Percentiles rank a stretch among this genome's conserved stretches.
Conservation (phyloP, 2,797 vertebrate genomes). For the Fistularia commersonii region DNA sequence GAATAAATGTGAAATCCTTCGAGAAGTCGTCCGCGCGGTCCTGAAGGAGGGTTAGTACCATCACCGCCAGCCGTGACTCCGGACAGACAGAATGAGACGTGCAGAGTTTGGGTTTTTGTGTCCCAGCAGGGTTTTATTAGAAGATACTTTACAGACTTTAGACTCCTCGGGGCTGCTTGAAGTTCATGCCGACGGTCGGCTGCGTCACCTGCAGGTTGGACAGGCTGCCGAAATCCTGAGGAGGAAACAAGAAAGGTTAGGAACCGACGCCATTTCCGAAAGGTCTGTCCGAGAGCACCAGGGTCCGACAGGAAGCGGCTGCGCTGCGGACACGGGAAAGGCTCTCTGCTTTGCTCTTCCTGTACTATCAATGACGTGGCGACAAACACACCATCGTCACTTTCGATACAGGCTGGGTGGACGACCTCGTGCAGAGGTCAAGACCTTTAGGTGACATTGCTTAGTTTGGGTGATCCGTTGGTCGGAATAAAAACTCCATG, state of each 20-base stretch:
- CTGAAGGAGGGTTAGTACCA: no score
- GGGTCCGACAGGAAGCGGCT: constrained; percentile 67
- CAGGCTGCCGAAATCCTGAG: constrained; percentile 90
- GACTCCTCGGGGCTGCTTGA: constrained; percentile 93
- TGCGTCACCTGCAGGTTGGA: constrained; percentile 97
- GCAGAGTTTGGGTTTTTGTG: not conserved
- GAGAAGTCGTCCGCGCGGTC: no score
- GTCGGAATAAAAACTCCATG: no score
- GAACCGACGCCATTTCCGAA: not conserved
- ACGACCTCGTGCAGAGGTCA: no score
- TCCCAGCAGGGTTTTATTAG: not conserved
- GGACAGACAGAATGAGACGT: no score
- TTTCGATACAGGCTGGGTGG: constrained; percentile 50
- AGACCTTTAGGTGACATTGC: no score
- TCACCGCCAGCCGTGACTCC: no score
- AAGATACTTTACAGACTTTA: constrained; percentile 53
- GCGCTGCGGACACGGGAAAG: constrained; percentile 77
- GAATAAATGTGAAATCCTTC: no score
- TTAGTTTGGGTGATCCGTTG: no score
- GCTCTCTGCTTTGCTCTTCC: constrained; percentile 49
- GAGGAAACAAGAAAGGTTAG: constrained; percentile 3
- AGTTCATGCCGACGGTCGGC: constrained; percentile 96
- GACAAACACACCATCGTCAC: constrained; percentile 20
- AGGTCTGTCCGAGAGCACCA: constrained; percentile 57
- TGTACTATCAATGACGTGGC: constrained; percentile 59